Percentiles rank a stretch among this genome's conserved stretches.
Conservation (phyloP, 2,113 vertebrate genomes). For the Chaetops frenatus region DNA sequence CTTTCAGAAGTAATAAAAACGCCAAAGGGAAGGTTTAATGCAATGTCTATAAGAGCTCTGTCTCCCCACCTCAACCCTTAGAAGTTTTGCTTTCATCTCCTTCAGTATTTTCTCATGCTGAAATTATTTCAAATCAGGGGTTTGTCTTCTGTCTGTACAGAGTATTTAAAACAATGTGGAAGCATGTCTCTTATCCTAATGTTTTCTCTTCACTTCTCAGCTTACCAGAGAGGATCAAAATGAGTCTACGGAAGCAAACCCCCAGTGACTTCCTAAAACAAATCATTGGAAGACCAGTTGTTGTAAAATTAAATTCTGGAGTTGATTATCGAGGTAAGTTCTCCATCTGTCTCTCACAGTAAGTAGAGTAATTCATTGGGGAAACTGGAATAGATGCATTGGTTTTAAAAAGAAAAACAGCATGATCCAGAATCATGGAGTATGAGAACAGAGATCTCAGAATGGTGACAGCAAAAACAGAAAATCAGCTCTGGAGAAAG, state of each 20-base stretch:
- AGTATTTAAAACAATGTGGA: background rate
- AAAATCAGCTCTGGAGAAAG: background rate
- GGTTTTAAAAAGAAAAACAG: background rate
- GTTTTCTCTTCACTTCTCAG: background rate
- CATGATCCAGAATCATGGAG: background rate
- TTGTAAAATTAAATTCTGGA: conserved; percentile 97
- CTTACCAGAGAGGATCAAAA: conserved; percentile 60
- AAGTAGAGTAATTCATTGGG: background rate
- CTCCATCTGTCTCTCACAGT: background rate
- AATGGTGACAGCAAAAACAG: background rate
- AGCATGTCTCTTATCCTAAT: background rate
- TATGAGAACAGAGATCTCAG: background rate
- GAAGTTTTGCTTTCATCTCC: background rate
- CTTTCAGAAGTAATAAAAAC: background rate
- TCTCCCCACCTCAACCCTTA: background rate
- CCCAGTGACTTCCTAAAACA: conserved; percentile 98
- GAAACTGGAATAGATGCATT: background rate
- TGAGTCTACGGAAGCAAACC: conserved; percentile 97
- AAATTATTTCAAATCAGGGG: background rate
- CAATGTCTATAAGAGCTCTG: background rate
- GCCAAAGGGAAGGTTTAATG: background rate
- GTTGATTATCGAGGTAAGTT: conserved; percentile 95
- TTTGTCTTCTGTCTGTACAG: background rate
- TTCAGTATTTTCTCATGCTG: background rate
- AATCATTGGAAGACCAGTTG: conserved; percentile 97